A percentile compares a stretch with the other conserved stretches of the same genome.
Conservation (phyloP, 1,140 invertebrate genomes). For the Oppia nitens region DNA sequence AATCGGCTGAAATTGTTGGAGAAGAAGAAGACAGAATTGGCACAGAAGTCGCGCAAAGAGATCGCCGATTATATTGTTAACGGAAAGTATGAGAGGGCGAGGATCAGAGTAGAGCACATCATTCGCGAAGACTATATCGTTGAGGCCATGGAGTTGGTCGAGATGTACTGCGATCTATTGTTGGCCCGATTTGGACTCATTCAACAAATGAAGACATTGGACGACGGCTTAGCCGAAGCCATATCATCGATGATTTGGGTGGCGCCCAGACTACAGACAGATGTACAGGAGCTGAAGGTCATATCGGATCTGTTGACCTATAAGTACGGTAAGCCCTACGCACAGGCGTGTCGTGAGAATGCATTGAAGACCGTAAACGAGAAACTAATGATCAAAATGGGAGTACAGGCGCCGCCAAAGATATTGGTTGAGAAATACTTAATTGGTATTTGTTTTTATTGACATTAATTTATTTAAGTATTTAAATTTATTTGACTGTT, state of each 20-base stretch:
- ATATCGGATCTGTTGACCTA: slow-evolving; percentile 71
- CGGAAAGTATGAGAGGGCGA: slow-evolving; percentile 77
- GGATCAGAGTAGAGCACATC: slow-evolving; percentile 94
- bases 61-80: slow-evolving; percentile 86
- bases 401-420: slow-evolving; percentile 88
- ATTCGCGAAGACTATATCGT: slow-evolving; percentile 97
- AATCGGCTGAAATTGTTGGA: slow-evolving; percentile 86
- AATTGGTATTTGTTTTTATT: slow-evolving; percentile 31
- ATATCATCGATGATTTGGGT: slow-evolving; percentile 94
- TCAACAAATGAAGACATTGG: slow-evolving; percentile 91
- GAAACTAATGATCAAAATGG: slow-evolving; percentile 88
- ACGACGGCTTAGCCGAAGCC: slow-evolving; percentile 85
- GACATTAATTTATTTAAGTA: slow-evolving; percentile 29
- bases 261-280: slow-evolving; percentile 49
- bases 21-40: slow-evolving; percentile 94
- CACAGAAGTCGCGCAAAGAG: slow-evolving; percentile 86
- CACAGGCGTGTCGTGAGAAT: slow-evolving; percentile 60
- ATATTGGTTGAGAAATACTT: slow-evolving; percentile 86
- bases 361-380: slow-evolving; percentile 67
- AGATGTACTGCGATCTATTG: slow-evolving; percentile 98
- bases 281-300: slow-evolving; percentile 57
- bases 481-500: background rate
- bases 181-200: slow-evolving; percentile 90
- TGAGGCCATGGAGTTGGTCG: slow-evolving; percentile 92
- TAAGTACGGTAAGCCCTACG: slow-evolving; percentile 91